Percentiles rank a stretch among this genome's conserved stretches.
phyloP scores from a whole-genome alignment of 53 echinoderm and acorn worm genomes.

The Patiria pectinifera region DNA sequence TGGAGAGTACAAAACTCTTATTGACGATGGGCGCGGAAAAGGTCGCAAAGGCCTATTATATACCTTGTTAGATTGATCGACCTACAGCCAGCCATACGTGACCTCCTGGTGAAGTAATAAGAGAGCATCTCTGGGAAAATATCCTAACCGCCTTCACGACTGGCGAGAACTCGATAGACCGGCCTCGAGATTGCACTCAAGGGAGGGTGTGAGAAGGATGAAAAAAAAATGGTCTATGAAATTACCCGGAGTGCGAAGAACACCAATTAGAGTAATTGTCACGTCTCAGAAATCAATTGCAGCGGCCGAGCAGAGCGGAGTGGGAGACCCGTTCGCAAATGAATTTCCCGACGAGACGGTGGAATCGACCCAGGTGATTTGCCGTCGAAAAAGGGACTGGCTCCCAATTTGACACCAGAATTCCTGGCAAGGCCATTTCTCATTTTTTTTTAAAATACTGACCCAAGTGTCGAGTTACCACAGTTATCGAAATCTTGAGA shows the following conservation, averaged over 20 bases:
- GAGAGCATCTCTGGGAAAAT: not conserved
- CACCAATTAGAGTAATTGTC: slow-evolving; percentile 59
- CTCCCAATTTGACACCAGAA: not conserved
- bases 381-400: not conserved
- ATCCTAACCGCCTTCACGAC: not conserved
- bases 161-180: not conserved
- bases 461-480: not conserved
- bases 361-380: not conserved
- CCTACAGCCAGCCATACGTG: not conserved
- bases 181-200: slow-evolving; percentile 26
- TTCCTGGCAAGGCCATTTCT: not conserved
- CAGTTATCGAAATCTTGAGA: not conserved
- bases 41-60: not conserved
- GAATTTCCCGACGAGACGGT: slow-evolving; percentile 10
- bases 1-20: too few relatives aligned
- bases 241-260: slow-evolving; percentile 42
- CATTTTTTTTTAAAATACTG: not conserved
- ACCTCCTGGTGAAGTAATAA: not conserved
- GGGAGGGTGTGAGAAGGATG: not conserved
- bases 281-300: slow-evolving; percentile 53
- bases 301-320: not conserved
- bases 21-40: too few relatives aligned
- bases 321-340: not conserved
- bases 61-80: not conserved
- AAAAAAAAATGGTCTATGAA: slow-evolving; percentile 32